Percentiles rank a stretch among this genome's conserved stretches.
phyloP scores from a whole-genome alignment of 1,140 invertebrate species.

The Aphis craccivora region DNA sequence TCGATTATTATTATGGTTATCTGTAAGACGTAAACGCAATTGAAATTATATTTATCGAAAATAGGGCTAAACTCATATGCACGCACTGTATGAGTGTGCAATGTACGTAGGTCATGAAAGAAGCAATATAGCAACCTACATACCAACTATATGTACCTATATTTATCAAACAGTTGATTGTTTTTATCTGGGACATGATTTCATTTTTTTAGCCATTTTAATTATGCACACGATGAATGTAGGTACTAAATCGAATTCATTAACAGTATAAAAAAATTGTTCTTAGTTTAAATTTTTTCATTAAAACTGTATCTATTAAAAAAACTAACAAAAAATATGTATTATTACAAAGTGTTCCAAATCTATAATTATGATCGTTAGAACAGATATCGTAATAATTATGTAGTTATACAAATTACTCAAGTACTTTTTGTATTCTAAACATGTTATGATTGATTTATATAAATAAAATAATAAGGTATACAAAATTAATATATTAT shows the following conservation, averaged over 20 bases:
- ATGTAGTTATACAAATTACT: background rate
- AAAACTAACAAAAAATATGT: background rate
- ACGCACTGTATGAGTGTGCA: background rate
- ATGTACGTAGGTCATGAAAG: conserved; percentile 7
- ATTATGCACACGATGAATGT: background rate
- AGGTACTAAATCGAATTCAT: background rate
- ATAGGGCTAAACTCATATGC: background rate
- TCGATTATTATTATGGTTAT: background rate
- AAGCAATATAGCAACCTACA: conserved; percentile 25
- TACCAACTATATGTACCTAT: background rate
- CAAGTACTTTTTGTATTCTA: background rate
- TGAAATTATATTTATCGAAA: background rate
- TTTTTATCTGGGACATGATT: background rate
- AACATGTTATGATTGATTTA: background rate
- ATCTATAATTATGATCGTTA: background rate
- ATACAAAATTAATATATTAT: no score
- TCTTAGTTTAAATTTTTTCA: no score
- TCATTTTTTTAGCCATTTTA: background rate
- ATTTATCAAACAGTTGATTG: background rate
- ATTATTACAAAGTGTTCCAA: background rate
- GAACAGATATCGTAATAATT: no score
- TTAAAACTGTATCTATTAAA: background rate
- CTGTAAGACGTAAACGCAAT: background rate
- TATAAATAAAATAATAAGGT: background rate
- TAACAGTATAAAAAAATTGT: no score